Evolutionary conservation across 1,140 invertebrate genomes (phyloP).

Genomic region (Drosophila truncata): DNA sequence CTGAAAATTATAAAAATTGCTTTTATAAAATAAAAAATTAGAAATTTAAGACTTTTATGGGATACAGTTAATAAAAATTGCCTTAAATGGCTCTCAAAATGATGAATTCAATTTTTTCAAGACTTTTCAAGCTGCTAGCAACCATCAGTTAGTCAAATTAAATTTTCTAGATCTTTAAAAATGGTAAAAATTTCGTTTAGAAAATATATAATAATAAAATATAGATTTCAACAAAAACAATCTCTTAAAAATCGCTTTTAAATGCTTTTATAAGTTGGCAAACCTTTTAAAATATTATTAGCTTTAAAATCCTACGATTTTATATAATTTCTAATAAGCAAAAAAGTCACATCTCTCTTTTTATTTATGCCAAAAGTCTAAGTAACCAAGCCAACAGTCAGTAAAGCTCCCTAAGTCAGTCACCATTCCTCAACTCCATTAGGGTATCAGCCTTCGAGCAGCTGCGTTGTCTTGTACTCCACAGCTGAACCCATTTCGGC

Average conservation of each 20-base stretch:
- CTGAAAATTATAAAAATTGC: background rate
- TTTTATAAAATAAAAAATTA: background rate
- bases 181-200: background rate
- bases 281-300: background rate
- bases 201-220: background rate
- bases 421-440: background rate
- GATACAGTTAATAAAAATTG: no score
- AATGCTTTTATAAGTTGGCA: background rate
- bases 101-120: no score
- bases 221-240: background rate
- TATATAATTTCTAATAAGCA: background rate
- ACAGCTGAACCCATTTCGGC: slow-evolving; percentile 78
- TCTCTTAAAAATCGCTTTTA: background rate
- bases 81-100: no score
- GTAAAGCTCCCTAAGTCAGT: background rate
- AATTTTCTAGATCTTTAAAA: no score
- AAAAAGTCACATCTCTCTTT: background rate
- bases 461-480: slow-evolving; percentile 79
- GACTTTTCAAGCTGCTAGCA: no score
- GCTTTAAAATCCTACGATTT: background rate
- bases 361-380: background rate
- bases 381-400: background rate
- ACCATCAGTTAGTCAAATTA: no score
- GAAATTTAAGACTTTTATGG: no score
- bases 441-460: slow-evolving; percentile 61